Base-by-base conservation (phyloP, 2,113 vertebrate genomes). In the Paraplagusia blochii region DNA sequence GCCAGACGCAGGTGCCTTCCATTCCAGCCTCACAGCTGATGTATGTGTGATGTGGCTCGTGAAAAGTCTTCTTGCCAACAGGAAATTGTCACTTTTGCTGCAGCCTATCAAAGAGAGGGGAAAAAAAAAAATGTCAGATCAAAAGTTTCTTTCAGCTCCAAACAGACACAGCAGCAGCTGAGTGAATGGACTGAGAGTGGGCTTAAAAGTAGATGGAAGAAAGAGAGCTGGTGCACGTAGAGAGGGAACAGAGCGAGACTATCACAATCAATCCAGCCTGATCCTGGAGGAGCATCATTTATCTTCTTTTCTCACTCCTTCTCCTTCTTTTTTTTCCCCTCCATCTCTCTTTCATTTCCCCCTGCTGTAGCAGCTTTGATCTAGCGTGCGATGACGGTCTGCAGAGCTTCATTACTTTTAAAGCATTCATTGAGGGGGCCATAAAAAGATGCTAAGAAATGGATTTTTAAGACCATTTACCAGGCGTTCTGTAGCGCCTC, bases 371-470 rank as follows among this genome's bases (percentile, higher is more conserved):
- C 66, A 63, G 58, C 80, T 84, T 83, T 85, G 82, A 85, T 83
- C 72, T 61, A 46, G 47, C 46, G 18, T 58, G 51, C 59, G 72
- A 74, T 65, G 74, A 73, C 18, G 9, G 63, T 79, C 82, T 81
- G 77, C 15, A 17, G 81, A 81, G 82, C 82, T 86, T 85, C 82
- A 88, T 84, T 84, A 80, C 75, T 82, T 87, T 79, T 78, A 80
- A 80, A 80, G 77, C 70, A 63, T 70, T 73, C 68, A 64, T 74
- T 46, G 70, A 74, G 61, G 64, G 44, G 63, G 66, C 72, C 79
- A 79, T 81, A 86, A 87, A 87, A 87, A 76, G 81, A 87, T 82
- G 77, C 80, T 72, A 83, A 80, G 69, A 67, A 75, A 82, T 82
- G 64, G 83, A 74, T 77, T 84, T 76, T 69, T 56, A 47, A 80